Evolutionary conservation across 2,888 invertebrate genomes (phyloP), one percentile per base, ranked within the genome.

Genomic region (Noctua pronuba): DNA sequence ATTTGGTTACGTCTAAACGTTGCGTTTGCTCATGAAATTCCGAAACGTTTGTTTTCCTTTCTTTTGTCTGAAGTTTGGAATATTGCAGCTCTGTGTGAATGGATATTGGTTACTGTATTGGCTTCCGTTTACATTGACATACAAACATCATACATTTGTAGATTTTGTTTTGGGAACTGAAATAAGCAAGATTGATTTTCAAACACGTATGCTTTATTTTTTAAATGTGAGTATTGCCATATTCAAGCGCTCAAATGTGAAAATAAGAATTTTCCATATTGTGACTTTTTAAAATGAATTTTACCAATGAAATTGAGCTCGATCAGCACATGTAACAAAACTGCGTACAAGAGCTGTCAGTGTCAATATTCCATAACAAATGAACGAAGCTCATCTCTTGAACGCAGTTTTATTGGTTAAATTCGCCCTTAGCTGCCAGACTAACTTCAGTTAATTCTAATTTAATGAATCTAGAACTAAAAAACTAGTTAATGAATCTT

Each of bases 31-130:
- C 73, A 70, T 13, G 46, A 41, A 58, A 69, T 84, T 82, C 67
- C 21, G 38, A 10, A 66, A 44, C 16, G 75, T 75, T 82, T 78
- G 46, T 70, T 86, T 82, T 82, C 31, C 24, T 75, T 82, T 62
- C 35, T 73, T 77, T 55, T 72, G 81, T 74, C 65, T 60, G 72
- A 73, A 52, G 83, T 78, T 69, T 10, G 11, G 38, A n/a, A 68
- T 58, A 71, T 74, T 16, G 49, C 41, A 24, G 82, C 10, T 31
- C 31, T 52, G 72, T 76, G 65, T 76, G 41, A 69, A 72, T 72
- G 52, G 35, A 60, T 69, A 69, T 69, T 52, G 44, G 80, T 67
- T 44, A 69, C 44, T 38, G 46, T 71, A 73, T 71, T n/a, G 46
- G 67, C 49, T 81, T 81, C 55, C 78, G 71, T 49, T 66, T 78